Evolutionary conservation across 2,113 vertebrate genomes (phyloP).

Genomic region (Calcarius ornatus): DNA sequence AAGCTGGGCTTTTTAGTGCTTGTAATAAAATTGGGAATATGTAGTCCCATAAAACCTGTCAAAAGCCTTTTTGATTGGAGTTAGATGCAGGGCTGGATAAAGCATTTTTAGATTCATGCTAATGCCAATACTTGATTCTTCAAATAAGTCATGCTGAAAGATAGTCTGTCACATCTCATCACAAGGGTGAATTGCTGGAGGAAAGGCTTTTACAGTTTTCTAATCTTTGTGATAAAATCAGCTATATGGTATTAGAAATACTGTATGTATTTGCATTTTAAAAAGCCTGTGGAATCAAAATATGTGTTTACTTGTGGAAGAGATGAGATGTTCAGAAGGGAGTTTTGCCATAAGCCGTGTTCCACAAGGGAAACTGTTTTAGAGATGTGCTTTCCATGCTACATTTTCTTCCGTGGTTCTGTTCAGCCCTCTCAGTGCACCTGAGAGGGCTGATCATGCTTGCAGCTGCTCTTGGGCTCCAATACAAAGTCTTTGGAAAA

Average conservation of each 20-base stretch:
- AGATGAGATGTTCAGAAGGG: neutral
- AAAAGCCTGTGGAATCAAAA: neutral
- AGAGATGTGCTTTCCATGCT: neutral
- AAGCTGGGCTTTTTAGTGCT: neutral
- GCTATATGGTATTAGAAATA: neutral
- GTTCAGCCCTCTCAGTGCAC: neutral
- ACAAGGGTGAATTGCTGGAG: neutral
- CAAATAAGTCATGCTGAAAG: neutral
- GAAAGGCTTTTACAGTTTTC: slow-evolving; percentile 8
- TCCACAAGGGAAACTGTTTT: neutral
- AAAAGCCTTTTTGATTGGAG: neutral
- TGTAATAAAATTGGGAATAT: neutral
- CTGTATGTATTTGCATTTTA: neutral
- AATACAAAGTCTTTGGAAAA: neutral
- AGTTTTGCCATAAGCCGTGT: neutral
- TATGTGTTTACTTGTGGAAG: neutral
- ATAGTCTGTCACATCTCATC: slow-evolving; percentile 9
- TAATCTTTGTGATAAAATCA: neutral
- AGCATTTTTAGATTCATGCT: neutral
- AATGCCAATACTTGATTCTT: neutral
- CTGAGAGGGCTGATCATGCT: neutral
- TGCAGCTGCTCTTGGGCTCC: neutral
- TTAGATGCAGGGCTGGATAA: neutral
- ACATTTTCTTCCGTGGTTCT: neutral
- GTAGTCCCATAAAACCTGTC: neutral